A percentile compares a stretch with the other conserved stretches of the same genome.
Evolutionary conservation across 2,113 vertebrate genomes (phyloP).

Genomic region (Hystrix cristata): DNA sequence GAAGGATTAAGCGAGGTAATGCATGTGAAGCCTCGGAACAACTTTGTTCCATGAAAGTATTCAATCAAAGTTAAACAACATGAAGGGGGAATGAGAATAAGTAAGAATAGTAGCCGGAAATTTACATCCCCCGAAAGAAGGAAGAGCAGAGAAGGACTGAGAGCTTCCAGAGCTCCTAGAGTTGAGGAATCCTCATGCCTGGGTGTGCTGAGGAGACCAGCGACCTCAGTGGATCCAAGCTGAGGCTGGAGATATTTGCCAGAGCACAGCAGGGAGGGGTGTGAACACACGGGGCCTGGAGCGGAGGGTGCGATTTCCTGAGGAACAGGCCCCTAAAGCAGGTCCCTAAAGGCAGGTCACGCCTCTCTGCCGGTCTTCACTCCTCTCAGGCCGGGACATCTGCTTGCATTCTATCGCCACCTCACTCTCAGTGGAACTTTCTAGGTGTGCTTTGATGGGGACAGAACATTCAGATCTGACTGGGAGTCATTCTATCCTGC

Average conservation of each 20-base stretch:
- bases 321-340: neutral
- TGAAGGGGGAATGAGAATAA: neutral
- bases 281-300: rapidly evolving
- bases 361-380: rapidly evolving
- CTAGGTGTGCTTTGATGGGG: neutral
- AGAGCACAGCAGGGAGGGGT: rapidly evolving
- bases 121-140: neutral
- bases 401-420: rapidly evolving
- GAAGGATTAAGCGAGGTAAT: neutral
- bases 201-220: neutral
- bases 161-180: neutral
- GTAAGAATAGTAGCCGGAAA: neutral
- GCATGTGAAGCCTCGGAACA: neutral
- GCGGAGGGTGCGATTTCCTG: rapidly evolving
- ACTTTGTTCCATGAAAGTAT: neutral
- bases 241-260: neutral
- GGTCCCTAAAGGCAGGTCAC: neutral
- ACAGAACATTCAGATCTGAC: neutral
- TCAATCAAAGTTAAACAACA: neutral
- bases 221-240: too few relatives aligned
- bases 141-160: neutral
- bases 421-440: neutral
- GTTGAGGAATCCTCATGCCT: neutral
- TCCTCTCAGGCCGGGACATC: neutral
- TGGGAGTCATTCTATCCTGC: neutral